Base-by-base conservation (phyloP, 2,797 vertebrate genomes). In the Amblyopsis hoosieri region DNA sequence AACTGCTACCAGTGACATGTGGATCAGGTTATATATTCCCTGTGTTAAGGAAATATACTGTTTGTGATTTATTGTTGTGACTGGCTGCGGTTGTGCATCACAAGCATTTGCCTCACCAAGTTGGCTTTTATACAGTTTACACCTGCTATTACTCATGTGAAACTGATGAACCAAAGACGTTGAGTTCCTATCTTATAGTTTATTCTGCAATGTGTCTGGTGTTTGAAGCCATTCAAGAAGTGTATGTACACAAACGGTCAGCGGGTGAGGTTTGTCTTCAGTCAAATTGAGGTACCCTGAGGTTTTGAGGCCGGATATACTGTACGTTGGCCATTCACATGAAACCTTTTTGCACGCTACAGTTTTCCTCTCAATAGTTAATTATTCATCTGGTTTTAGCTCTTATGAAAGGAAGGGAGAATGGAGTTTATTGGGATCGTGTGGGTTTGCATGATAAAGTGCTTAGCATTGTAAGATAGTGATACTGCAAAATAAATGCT, bases 401-500 rank as follows among this genome's bases (percentile, higher is more conserved):
- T 79, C 64, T 69, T 78, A 47, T 42, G 71, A 70, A 80, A 71
- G n/a, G 51, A 31, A 56, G 57, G 29, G 54, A 62, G 75, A 64
- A 76, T 74, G 69, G 80, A 85, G 82, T 62, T 74, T 70, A 81
- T 11, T 33, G 54, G 76, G 78, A 87, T 83, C 63, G 76, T 71
- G 64, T 29, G 46, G 49, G 70, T 78, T 76, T 55, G 66, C 66
- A 52, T 83, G 87, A 90, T 88, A 76, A 84, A 89, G 83, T 73
- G 66, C 80, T 86, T 69, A 78, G 79, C 64, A 53, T 81, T 78
- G 54, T 83, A 81, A 88, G 85, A 88, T 76, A 82, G 71, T 62
- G 82, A 75, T 82, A 78, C 76, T 72, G 69, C 61, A 74, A 70
- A 81, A 75, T 52, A 61, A 65, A 57, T 49, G 57, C 69, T 54